Conservation (phyloP, 2,113 vertebrate species). For the Chamaetylas fuelleborni region DNA sequence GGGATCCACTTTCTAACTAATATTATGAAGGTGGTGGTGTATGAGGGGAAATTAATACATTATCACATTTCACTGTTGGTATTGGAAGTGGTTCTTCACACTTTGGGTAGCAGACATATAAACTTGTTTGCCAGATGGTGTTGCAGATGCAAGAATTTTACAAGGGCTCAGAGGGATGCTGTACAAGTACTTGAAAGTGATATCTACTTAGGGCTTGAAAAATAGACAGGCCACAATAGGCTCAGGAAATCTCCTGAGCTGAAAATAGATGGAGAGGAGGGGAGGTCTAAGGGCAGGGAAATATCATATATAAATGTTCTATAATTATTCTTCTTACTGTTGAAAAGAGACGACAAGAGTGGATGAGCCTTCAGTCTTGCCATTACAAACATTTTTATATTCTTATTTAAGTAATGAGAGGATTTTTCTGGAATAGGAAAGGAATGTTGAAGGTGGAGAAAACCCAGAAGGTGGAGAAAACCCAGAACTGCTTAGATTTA, state of each 20-base stretch:
- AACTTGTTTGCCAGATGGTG: constrained; percentile 3
- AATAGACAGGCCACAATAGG: background rate
- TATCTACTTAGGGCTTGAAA: background rate
- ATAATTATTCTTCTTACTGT: constrained; percentile 8
- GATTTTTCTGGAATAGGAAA: background rate
- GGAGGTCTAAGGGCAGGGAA: background rate
- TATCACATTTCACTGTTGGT: background rate
- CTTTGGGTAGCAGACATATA: background rate
- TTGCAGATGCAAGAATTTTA: constrained; percentile 27
- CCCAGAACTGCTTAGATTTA: background rate
- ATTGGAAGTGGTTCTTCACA: constrained; percentile 4
- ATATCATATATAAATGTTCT: background rate
- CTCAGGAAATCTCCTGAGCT: constrained; percentile 30
- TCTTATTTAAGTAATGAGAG: background rate
- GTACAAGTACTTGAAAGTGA: constrained; percentile 29
- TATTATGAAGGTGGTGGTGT: background rate
- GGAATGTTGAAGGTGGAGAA: background rate
- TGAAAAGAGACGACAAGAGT: background rate
- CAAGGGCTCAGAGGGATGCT: background rate
- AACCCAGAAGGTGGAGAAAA: background rate
- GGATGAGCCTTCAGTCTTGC: background rate
- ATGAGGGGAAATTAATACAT: background rate
- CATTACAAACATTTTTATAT: background rate
- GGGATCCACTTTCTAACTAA: background rate
- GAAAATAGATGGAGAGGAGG: constrained; percentile 18